A percentile compares a stretch with the other conserved stretches of the same genome.
These are phyloP conservation scores for Lacanobia wlatinum DNA, from an alignment of 2,888 invertebrate genomes.

Conservation along the genomic window DNA sequence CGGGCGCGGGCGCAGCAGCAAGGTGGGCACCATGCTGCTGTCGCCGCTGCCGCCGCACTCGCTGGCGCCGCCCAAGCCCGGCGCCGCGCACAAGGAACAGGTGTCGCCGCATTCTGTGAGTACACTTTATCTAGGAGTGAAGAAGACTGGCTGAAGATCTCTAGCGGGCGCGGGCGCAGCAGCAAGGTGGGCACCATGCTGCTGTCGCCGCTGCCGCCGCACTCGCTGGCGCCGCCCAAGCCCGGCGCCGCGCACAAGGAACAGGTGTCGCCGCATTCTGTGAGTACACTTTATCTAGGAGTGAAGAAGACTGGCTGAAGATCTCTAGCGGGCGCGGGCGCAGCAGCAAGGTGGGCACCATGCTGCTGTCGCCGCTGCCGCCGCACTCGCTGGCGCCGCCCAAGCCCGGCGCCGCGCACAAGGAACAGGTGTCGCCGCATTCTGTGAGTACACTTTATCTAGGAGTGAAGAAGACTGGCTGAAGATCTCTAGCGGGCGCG, in stretches of 20 bases:
- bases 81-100: slow-evolving; percentile 34
- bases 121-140: slow-evolving; percentile 74
- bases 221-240: slow-evolving; percentile 16
- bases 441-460: slow-evolving; percentile 51
- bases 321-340: slow-evolving; percentile 75
- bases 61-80: slow-evolving; percentile 6
- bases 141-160: slow-evolving; percentile 84
- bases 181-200: slow-evolving; percentile 72
- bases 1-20: slow-evolving; percentile 77
- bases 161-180: slow-evolving; percentile 75
- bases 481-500: slow-evolving; percentile 76
- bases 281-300: slow-evolving; percentile 69
- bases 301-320: slow-evolving; percentile 86
- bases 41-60: slow-evolving; percentile 58
- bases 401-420: slow-evolving; percentile 34
- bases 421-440: slow-evolving; percentile 57
- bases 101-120: slow-evolving; percentile 63
- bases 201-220: slow-evolving; percentile 58
- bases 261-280: slow-evolving; percentile 62
- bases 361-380: slow-evolving; percentile 54
- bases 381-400: slow-evolving; percentile 28
- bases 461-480: slow-evolving; percentile 87
- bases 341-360: slow-evolving; percentile 74
- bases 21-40: slow-evolving; percentile 68
- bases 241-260: slow-evolving; percentile 34